These are phyloP conservation scores for Pasiphila rectangulata DNA, from an alignment of 2,888 invertebrate genomes.

Conservation along the genomic window DNA sequence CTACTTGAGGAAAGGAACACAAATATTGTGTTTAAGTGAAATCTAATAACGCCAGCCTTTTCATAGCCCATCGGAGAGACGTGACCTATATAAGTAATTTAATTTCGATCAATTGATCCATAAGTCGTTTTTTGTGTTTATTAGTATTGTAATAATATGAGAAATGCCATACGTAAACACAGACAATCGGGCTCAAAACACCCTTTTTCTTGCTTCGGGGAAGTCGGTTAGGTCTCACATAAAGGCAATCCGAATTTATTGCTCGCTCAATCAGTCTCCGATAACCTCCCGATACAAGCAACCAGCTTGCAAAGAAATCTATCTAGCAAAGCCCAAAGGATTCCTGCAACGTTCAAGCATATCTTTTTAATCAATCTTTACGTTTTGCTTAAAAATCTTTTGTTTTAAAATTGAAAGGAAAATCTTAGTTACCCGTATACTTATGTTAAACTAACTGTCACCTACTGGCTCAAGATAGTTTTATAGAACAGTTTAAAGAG, in stretches of 20 bases:
- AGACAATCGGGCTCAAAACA: slow-evolving; percentile 1
- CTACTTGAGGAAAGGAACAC: too few species aligned
- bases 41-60: too few species aligned
- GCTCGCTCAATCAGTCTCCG: slow-evolving; percentile 57
- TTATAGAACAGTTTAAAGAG: too few species aligned
- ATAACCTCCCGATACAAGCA: slow-evolving; percentile 45
- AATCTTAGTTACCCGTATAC: neutral
- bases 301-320: slow-evolving; percentile 40
- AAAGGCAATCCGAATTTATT: slow-evolving; percentile 62
- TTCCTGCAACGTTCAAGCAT: slow-evolving; percentile 32
- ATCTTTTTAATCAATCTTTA: slow-evolving; percentile 30
- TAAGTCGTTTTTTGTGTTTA: neutral
- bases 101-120: neutral
- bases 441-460: neutral
- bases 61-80: too few species aligned
- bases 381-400: neutral
- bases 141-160: neutral
- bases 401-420: neutral
- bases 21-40: too few species aligned
- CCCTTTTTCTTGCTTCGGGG: slow-evolving; percentile 17
- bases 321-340: slow-evolving; percentile 37
- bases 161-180: neutral
- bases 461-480: too few species aligned
- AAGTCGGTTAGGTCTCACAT: slow-evolving; percentile 40
- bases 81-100: too few species aligned